These are phyloP conservation scores for Conomelus anceps DNA, from an alignment of 2,888 invertebrate species.

Conservation along the genomic window DNA sequence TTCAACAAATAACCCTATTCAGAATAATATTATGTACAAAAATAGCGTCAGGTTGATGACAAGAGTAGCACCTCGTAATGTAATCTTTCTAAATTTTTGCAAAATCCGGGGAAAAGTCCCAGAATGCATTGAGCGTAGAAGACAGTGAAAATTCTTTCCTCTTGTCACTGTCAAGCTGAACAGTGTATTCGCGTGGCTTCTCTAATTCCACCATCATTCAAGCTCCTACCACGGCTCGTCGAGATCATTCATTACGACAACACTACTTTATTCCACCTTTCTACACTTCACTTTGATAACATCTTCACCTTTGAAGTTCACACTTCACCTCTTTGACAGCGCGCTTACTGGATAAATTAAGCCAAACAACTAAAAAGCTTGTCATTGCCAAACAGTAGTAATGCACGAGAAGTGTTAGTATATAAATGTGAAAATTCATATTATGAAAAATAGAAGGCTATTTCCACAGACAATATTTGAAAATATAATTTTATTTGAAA, in stretches of 20 bases:
- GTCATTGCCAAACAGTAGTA: too few species aligned
- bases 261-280: neutral
- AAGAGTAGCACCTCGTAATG: neutral
- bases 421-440: too few species aligned
- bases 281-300: neutral
- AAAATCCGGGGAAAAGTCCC: neutral
- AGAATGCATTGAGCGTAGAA: neutral
- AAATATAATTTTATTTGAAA: too few species aligned
- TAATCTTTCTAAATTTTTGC: neutral
- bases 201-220: neutral
- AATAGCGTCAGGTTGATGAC: neutral
- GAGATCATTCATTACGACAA: neutral
- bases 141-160: neutral
- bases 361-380: neutral
- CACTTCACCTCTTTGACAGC: neutral
- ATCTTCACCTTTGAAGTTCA: neutral
- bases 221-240: neutral
- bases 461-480: too few species aligned
- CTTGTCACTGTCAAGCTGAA: neutral
- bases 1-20: neutral
- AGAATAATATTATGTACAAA: neutral
- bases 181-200: neutral
- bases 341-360: neutral
- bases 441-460: too few species aligned
- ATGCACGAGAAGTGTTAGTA: too few species aligned